Percentiles rank a stretch among this genome's conserved stretches.
Conservation (phyloP, 2,888 invertebrate species). For the Parochlus steinenii region DNA sequence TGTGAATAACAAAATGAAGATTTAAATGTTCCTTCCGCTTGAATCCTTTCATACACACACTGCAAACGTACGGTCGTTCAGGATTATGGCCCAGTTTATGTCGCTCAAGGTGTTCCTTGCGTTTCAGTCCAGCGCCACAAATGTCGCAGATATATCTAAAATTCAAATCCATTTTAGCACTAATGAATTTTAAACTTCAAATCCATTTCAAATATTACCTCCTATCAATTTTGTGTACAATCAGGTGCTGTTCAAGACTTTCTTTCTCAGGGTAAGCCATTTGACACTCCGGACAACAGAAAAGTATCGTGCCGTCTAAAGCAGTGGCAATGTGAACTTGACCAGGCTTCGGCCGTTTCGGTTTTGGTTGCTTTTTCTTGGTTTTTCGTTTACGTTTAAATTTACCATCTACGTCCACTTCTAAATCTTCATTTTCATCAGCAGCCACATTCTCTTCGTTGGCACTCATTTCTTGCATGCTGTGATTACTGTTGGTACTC, state of each 20-base stretch:
- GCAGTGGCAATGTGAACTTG: conserved; percentile 61
- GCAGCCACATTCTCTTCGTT: conserved; percentile 23
- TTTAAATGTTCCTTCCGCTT: conserved; percentile 70
- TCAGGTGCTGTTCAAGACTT: conserved; percentile 56
- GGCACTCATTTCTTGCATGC: neutral
- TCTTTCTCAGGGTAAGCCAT: conserved; percentile 70
- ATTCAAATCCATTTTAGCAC: too few relatives aligned
- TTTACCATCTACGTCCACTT: conserved; percentile 19
- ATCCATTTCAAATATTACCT: conserved; percentile 21
- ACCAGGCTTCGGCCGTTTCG: conserved; percentile 62
- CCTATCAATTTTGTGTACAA: conserved; percentile 64
- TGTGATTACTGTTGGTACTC: conserved; percentile 2
- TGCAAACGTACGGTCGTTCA: conserved; percentile 62
- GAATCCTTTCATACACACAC: conserved; percentile 61
- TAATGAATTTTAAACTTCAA: too few relatives aligned
- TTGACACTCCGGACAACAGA: conserved; percentile 66
- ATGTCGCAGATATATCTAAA: conserved; percentile 52
- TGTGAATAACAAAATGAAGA: conserved; percentile 69
- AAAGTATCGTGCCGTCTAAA: conserved; percentile 54
- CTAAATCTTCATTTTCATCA: conserved; percentile 23
- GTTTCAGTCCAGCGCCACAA: conserved; percentile 58
- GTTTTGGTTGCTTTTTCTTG: conserved; percentile 64
- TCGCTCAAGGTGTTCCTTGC: conserved; percentile 61
- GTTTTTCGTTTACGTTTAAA: conserved; percentile 61
- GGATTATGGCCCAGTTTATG: conserved; percentile 70